Evolutionary conservation across 2,888 invertebrate species (phyloP).

Genomic region (Latrodectus elegans): DNA sequence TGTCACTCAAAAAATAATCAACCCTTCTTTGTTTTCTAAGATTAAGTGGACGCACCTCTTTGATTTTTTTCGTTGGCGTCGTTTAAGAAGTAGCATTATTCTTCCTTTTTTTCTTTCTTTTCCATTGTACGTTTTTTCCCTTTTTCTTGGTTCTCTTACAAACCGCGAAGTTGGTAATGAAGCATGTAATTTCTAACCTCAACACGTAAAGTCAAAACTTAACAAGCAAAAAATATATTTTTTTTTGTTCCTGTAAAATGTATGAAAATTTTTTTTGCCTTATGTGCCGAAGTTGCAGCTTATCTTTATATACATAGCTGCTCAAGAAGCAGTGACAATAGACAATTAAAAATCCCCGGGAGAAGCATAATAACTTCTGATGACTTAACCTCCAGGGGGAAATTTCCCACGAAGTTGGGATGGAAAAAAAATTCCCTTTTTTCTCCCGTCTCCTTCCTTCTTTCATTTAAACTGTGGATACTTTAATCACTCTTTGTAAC

Average conservation of each 20-base stretch:
- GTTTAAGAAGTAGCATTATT: constrained; percentile 67
- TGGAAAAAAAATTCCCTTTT: constrained; percentile 6
- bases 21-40: constrained; percentile 48
- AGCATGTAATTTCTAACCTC: constrained; percentile 67
- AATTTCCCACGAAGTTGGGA: constrained; percentile 35
- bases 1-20: constrained; percentile 54
- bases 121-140: constrained; percentile 20
- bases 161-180: constrained; percentile 66
- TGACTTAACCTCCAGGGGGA: constrained; percentile 62
- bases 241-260: constrained; percentile 11
- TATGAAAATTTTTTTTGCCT: constrained; percentile 37
- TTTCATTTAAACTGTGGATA: constrained; percentile 41
- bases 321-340: constrained; percentile 49
- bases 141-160: constrained; percentile 16
- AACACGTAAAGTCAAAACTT: constrained; percentile 55
- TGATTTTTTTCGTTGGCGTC: constrained; percentile 31
- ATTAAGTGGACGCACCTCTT: constrained; percentile 58
- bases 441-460: constrained; percentile 10
- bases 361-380: constrained; percentile 63
- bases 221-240: constrained; percentile 31
- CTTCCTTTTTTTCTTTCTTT: constrained; percentile 14
- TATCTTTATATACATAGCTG: constrained; percentile 62
- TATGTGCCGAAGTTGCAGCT: constrained; percentile 24
- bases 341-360: constrained; percentile 64
- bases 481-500: constrained; percentile 59